A percentile compares a stretch with the other conserved stretches of the same genome.
phyloP scores from a whole-genome alignment of 2,113 vertebrate genomes.

The Chlorodrepanis virens region DNA sequence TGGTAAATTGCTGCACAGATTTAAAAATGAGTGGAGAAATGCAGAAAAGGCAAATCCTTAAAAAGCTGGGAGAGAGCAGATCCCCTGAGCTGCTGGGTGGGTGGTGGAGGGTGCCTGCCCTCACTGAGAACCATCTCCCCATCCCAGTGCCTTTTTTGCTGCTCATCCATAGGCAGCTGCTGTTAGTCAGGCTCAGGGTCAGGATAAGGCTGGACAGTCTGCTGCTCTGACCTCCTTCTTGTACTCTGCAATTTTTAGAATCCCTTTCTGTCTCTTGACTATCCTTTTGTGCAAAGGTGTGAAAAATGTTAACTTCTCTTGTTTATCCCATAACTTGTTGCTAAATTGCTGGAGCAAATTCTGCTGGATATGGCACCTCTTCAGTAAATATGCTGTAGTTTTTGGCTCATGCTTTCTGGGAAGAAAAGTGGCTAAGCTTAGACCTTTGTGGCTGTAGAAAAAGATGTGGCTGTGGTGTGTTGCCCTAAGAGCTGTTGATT shows the following conservation, averaged over 20 bases:
- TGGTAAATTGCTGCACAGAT: not conserved
- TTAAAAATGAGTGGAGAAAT: not conserved
- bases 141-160: not conserved
- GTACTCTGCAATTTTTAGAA: not conserved
- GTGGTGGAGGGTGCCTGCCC: not conserved
- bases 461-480: not conserved
- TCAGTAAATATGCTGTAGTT: not conserved
- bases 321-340: not conserved
- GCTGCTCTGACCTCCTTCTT: not conserved
- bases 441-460: not conserved
- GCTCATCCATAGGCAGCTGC: not conserved
- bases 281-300: not conserved
- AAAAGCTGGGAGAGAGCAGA: not conserved
- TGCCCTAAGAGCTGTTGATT: not conserved
- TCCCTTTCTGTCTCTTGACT: not conserved
- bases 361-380: not conserved
- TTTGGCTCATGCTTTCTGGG: not conserved
- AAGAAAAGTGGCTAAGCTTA: not conserved
- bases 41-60: not conserved
- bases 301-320: not conserved
- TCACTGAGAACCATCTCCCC: not conserved
- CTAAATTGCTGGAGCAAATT: not conserved
- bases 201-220: not conserved
- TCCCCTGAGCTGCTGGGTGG: accelerated
- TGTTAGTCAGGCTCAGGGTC: not conserved